Percentiles rank a stretch among this genome's conserved stretches.
These are phyloP conservation scores for Drosophila simulans DNA, from an alignment of 1,140 invertebrate species.

Conservation along the genomic window DNA sequence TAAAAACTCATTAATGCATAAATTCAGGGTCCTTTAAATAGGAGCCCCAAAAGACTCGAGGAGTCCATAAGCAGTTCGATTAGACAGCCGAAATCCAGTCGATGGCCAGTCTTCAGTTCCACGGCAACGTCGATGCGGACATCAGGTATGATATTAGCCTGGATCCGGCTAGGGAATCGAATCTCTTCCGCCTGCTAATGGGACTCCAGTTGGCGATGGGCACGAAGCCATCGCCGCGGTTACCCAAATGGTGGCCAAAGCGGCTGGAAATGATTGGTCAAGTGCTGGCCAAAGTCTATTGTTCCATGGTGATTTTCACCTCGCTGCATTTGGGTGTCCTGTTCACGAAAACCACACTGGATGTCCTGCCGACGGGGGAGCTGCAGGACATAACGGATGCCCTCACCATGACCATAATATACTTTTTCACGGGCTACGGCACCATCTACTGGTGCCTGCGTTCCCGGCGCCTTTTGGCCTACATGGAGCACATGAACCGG, in stretches of 20 bases:
- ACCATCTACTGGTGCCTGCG: conserved; percentile 63
- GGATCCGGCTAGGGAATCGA: conserved; percentile 37
- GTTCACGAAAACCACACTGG: conserved; percentile 66
- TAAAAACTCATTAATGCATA: conserved; percentile 82
- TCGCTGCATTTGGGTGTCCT: conserved; percentile 63
- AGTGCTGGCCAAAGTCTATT: conserved; percentile 14
- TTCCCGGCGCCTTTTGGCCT: conserved; percentile 32
- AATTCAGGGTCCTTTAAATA: conserved; percentile 64
- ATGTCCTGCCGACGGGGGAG: conserved; percentile 60
- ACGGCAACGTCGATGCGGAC: conserved; percentile 54
- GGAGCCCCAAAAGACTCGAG: not conserved
- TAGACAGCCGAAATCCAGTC: not conserved
- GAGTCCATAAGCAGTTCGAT: conserved; percentile 37
- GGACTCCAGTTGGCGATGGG: conserved; percentile 37
- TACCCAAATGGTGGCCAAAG: conserved; percentile 33
- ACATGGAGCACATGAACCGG: conserved; percentile 55
- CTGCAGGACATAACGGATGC: conserved; percentile 75
- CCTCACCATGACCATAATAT: conserved; percentile 75
- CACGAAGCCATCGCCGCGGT: conserved; percentile 30
- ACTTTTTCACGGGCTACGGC: conserved; percentile 67
- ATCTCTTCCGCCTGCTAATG: conserved; percentile 49
- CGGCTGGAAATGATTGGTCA: conserved; percentile 16
- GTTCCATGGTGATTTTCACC: conserved; percentile 37
- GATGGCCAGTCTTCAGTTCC: conserved; percentile 66
- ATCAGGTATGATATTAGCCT: conserved; percentile 33